phyloP scores from a whole-genome alignment of 2,888 invertebrate species.

The Xylota segnis region DNA sequence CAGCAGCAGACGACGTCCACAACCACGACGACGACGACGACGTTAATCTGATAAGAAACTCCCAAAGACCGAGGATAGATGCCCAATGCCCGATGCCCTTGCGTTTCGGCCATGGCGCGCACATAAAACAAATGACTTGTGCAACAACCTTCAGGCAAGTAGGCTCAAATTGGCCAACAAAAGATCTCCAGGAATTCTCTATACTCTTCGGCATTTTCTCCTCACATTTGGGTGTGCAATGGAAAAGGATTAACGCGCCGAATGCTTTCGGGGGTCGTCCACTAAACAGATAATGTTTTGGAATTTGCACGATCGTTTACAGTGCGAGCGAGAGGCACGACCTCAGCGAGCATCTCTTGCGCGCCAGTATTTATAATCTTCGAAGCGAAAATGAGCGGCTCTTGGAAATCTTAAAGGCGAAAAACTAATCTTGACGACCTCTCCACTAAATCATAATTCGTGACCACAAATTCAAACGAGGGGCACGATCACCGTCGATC shows the following conservation, averaged over 20 bases:
- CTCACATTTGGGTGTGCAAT: constrained; percentile 24
- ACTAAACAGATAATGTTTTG: constrained; percentile 63
- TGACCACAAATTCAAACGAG: constrained; percentile 75
- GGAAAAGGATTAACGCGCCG: constrained; percentile 66
- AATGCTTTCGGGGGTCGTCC: constrained; percentile 70
- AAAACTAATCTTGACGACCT: constrained; percentile 68
- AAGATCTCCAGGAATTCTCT: constrained; percentile 63
- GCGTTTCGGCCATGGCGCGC: constrained; percentile 19
- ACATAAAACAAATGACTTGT: constrained; percentile 73
- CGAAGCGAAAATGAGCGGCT: constrained; percentile 68
- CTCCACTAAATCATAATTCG: constrained; percentile 77
- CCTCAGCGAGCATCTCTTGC: constrained; percentile 22
- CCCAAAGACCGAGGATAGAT: constrained; percentile 26
- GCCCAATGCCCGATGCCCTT: constrained; percentile 51
- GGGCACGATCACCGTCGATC: constrained; percentile 71
- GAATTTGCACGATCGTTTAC: constrained; percentile 70
- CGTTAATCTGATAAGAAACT: constrained; percentile 72
- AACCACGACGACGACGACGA: constrained; percentile 36
- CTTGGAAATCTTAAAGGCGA: constrained; percentile 44
- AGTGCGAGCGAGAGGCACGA: no score
- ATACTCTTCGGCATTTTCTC: constrained; percentile 20
- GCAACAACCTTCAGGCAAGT: constrained; percentile 72
- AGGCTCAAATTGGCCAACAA: constrained; percentile 58
- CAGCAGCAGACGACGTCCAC: constrained; percentile 27
- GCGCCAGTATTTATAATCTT: constrained; percentile 61